A percentile compares a stretch with the other conserved stretches of the same genome.
Evolutionary conservation across 2,888 invertebrate genomes (phyloP).

Genomic region (Cryptocheilus praepositus): DNA sequence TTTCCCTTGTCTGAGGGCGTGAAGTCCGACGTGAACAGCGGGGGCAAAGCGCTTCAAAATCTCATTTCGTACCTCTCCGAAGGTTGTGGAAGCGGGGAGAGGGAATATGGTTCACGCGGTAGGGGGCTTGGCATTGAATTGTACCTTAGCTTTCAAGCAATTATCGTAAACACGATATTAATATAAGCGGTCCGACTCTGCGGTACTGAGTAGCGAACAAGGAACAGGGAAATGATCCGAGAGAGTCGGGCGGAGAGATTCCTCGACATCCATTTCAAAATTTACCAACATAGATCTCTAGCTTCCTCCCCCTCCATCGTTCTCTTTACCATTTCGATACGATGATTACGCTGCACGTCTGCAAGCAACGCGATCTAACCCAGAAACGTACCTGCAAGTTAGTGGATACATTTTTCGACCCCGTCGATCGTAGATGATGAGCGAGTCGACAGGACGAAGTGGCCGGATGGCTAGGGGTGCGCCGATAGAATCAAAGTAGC

Average conservation of each 20-base stretch:
- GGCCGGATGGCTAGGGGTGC: no score
- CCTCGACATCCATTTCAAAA: conserved; percentile 13
- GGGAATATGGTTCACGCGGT: no score
- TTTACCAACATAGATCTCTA: background rate
- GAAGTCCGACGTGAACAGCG: conserved; percentile 8
- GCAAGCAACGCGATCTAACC: no score
- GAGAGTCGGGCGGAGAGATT: conserved; percentile 17
- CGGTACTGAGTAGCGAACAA: conserved; percentile 15
- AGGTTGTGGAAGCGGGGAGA: conserved; percentile 26
- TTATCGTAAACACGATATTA: conserved; percentile 61
- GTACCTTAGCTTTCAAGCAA: conserved; percentile 35
- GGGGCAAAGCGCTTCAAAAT: conserved; percentile 28
- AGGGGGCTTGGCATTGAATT: no score
- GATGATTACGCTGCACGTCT: background rate
- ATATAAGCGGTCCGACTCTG: conserved; percentile 44
- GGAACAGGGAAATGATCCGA: conserved; percentile 3
- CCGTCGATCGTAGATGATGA: no score
- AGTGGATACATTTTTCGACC: no score
- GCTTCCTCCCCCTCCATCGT: background rate
- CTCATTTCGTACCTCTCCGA: conserved; percentile 28
- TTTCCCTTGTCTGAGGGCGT: conserved; percentile 33
- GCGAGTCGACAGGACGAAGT: no score
- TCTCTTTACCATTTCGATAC: background rate
- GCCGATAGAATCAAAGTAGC: no score
- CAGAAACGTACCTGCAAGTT: no score